These are phyloP conservation scores for Dolichopus griseipennis DNA, from an alignment of 2,888 invertebrate genomes.

Conservation along the genomic window DNA sequence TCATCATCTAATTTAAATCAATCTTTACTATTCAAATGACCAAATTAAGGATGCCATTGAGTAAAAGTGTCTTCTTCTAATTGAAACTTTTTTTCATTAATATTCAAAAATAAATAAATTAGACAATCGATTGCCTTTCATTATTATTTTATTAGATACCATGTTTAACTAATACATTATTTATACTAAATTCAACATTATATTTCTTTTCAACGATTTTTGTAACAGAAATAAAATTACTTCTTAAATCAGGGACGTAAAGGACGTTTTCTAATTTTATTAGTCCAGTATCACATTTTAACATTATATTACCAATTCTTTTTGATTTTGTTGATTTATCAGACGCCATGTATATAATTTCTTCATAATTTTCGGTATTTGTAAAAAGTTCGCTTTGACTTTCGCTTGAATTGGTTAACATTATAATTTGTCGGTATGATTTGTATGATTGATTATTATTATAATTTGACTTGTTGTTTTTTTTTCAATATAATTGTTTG, in stretches of 20 bases:
- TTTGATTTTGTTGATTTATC: not conserved
- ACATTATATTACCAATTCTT: not conserved
- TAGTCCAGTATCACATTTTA: not conserved
- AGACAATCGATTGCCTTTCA: not conserved
- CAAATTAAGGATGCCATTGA: not conserved
- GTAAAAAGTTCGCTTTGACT: not conserved
- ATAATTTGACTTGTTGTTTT: not conserved
- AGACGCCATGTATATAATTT: not conserved
- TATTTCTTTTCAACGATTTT: not conserved
- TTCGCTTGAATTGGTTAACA: too few relatives aligned
- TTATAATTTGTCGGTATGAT: too few relatives aligned
- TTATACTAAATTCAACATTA: not conserved
- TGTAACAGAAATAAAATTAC: constrained; percentile 9
- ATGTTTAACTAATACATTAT: not conserved
- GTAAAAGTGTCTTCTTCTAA: not conserved
- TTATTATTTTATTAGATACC: not conserved
- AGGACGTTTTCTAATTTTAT: constrained; percentile 2
- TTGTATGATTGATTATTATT: too few relatives aligned
- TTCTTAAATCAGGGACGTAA: constrained; percentile 7
- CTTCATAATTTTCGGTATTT: not conserved
- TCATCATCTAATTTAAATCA: not conserved
- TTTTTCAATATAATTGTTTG: too few relatives aligned
- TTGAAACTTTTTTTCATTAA: not conserved
- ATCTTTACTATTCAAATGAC: constrained; percentile 1
- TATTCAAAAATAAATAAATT: not conserved